phyloP scores from a whole-genome alignment of 2,113 vertebrate genomes.

The Tetrao urogallus region DNA sequence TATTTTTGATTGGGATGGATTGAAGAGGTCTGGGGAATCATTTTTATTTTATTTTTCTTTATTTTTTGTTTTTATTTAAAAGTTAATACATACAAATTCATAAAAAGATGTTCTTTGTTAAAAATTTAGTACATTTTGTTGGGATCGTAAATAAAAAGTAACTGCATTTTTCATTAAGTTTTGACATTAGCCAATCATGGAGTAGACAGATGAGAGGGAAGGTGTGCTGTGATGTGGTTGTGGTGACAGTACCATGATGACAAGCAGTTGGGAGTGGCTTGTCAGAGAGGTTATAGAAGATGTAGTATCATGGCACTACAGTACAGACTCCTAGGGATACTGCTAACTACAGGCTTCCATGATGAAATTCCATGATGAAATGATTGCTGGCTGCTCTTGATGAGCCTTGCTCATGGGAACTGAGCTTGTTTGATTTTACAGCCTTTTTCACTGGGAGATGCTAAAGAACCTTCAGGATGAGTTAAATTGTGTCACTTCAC shows the following conservation, averaged over 20 bases:
- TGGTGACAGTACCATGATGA: no score
- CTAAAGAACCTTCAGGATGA: not conserved
- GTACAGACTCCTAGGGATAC: no score
- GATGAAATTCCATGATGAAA: no score
- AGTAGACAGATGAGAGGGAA: not conserved
- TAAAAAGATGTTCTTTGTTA: not conserved
- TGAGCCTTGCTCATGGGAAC: not conserved
- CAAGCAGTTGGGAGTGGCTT: no score
- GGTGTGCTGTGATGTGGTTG: no score
- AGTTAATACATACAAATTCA: not conserved
- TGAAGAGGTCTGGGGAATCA: not conserved
- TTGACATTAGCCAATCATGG: not conserved
- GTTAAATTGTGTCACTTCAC: not conserved
- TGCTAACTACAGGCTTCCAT: not conserved
- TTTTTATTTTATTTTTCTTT: not conserved
- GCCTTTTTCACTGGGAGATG: not conserved
- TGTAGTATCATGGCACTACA: no score
- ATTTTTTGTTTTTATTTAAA: not conserved
- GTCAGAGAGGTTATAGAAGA: no score
- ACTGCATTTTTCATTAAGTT: not conserved
- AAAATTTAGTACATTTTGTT: not conserved
- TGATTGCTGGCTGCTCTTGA: not conserved
- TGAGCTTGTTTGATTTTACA: not conserved
- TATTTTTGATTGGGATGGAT: slow-evolving; percentile 9
- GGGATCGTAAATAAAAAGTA: not conserved